A percentile compares a stretch with the other conserved stretches of the same genome.
Evolutionary conservation across 2,113 vertebrate genomes (phyloP).

Genomic region (Empidonax alnorum): DNA sequence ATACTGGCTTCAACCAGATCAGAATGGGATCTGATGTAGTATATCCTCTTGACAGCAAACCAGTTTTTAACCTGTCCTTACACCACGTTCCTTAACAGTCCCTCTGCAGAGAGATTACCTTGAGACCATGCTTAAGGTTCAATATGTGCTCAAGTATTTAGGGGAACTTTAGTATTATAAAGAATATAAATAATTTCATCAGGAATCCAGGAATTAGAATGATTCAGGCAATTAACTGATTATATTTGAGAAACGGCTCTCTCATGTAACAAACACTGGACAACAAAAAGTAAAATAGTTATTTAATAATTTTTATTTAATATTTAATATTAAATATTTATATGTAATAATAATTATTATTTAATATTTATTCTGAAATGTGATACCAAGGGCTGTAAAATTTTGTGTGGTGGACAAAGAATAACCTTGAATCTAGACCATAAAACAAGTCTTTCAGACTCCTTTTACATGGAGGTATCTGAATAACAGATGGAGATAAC

Average conservation of each 20-base stretch:
- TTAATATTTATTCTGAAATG: background rate
- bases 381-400: background rate
- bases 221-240: background rate
- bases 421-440: background rate
- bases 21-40: background rate
- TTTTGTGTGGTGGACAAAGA: background rate
- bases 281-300: background rate
- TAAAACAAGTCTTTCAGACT: background rate
- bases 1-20: background rate
- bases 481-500: slow-evolving; percentile 21
- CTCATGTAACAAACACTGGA: background rate
- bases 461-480: background rate
- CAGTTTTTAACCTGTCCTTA: background rate
- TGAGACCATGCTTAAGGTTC: background rate
- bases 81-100: background rate
- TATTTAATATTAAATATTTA: too few species aligned
- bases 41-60: background rate
- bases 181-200: background rate
- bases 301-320: too few species aligned
- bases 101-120: background rate
- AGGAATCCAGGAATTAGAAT: background rate
- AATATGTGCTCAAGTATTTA: background rate
- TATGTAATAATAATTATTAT: too few species aligned
- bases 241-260: background rate
- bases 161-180: background rate